Evolutionary conservation across 1,140 invertebrate species (phyloP).

Genomic region (Sarcophaga peregrina): DNA sequence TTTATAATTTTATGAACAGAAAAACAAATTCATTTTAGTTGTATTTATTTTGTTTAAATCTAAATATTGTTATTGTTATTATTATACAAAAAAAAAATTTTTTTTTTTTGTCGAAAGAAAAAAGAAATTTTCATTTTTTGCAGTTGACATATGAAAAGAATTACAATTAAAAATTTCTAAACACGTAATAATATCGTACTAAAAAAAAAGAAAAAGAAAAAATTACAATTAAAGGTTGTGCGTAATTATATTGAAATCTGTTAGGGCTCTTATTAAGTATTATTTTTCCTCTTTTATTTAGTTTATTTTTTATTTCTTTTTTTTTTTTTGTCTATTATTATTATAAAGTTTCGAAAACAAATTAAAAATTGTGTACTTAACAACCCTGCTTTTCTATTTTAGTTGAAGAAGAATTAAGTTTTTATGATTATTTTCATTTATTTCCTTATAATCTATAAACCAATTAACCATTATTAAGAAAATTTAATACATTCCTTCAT

Average conservation of each 20-base stretch:
- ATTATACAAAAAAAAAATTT: not conserved
- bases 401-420: too few species aligned
- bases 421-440: too few species aligned
- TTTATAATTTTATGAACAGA: not conserved
- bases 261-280: not conserved
- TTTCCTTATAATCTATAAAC: too few species aligned
- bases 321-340: too few species aligned
- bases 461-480: too few species aligned
- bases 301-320: too few species aligned
- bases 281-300: not conserved
- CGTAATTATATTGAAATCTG: not conserved
- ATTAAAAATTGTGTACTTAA: not conserved
- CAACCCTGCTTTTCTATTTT: not conserved
- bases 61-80: not conserved
- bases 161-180: not conserved
- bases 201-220: not conserved
- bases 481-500: not conserved
- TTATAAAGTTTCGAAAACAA: too few species aligned
- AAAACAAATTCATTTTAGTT: not conserved
- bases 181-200: too few species aligned
- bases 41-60: not conserved
- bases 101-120: too few species aligned
- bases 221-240: constrained; percentile 13
- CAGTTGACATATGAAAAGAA: constrained; percentile 10
- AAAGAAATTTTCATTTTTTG: constrained; percentile 35